Conservation (phyloP, 2,888 invertebrate genomes). For the Agonum fuliginosum region DNA sequence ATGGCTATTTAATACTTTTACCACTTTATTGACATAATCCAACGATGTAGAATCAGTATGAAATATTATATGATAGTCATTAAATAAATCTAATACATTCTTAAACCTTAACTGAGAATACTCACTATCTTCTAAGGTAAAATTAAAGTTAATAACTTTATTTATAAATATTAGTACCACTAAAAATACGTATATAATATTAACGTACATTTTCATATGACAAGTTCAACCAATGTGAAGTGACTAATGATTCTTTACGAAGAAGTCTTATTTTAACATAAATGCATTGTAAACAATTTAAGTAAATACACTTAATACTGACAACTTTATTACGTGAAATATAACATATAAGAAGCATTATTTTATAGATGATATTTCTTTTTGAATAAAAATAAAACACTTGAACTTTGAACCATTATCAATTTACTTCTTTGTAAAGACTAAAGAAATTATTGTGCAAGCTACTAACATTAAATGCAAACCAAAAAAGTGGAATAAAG, state of each 20-base stretch:
- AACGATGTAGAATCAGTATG: constrained; percentile 29
- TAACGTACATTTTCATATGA: constrained; percentile 5
- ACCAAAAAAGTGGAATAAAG: neutral
- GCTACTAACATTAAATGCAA: no score
- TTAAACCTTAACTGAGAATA: neutral
- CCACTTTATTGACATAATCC: constrained; percentile 4
- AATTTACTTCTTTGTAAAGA: no score
- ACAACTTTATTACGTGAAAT: constrained; percentile 7
- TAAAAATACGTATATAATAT: neutral
- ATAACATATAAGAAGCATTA: neutral
- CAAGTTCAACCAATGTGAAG: no score
- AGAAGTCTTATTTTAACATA: neutral
- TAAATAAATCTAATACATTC: neutral
- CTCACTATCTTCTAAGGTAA: neutral
- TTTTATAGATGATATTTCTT: no score
- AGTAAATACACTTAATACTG: constrained; percentile 2
- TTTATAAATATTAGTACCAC: neutral
- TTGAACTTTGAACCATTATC: no score
- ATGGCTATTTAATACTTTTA: constrained; percentile 3
- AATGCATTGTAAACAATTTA: neutral
- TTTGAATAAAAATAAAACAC: no score
- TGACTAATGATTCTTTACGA: constrained; percentile 1
- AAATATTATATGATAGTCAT: constrained; percentile 43
- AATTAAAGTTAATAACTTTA: neutral
- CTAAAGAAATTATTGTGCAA: no score